Evolutionary conservation across 2,888 invertebrate species (phyloP).

Genomic region (Heteromurus nitidus): DNA sequence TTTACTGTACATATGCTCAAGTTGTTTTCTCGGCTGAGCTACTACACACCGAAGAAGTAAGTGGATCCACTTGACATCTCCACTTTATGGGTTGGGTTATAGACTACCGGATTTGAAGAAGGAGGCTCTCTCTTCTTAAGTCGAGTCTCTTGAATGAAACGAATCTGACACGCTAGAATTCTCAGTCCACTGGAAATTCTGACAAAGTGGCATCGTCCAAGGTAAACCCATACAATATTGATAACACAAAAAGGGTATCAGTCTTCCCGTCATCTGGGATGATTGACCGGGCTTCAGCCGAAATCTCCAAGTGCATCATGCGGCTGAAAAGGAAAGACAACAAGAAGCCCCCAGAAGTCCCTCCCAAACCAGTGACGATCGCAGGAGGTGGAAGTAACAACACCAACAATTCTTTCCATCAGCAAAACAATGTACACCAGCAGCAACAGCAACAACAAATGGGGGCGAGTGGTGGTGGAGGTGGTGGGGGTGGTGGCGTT

Average conservation of each 20-base stretch:
- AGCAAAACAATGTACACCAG: slow-evolving; percentile 46
- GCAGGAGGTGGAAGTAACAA: slow-evolving; percentile 35
- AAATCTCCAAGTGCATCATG: slow-evolving; percentile 89
- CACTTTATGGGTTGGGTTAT: no score
- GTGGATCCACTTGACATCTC: no score
- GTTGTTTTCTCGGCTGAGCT: no score
- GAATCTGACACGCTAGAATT: no score
- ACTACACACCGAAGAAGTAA: no score
- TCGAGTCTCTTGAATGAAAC: no score
- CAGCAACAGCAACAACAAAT: slow-evolving; percentile 39
- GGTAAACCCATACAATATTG: slow-evolving; percentile 66
- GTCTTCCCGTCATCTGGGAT: slow-evolving; percentile 88
- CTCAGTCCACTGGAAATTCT: no score
- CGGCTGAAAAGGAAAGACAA: slow-evolving; percentile 72
- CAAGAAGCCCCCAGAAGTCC: slow-evolving; percentile 69
- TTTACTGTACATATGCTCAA: no score
- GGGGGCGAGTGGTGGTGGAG: slow-evolving; percentile 28
- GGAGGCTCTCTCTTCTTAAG: no score
- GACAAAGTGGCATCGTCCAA: slow-evolving; percentile 63
- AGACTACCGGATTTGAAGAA: no score
- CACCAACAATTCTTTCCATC: slow-evolving; percentile 56
- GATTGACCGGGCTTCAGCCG: slow-evolving; percentile 93
- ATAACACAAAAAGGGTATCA: slow-evolving; percentile 66
- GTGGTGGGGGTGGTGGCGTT: slow-evolving; percentile 40
- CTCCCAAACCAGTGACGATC: slow-evolving; percentile 60